Percentiles rank a stretch among this genome's conserved stretches.
Conservation (phyloP, 2,888 invertebrate genomes). For the Scaptomyza caliginosa region DNA sequence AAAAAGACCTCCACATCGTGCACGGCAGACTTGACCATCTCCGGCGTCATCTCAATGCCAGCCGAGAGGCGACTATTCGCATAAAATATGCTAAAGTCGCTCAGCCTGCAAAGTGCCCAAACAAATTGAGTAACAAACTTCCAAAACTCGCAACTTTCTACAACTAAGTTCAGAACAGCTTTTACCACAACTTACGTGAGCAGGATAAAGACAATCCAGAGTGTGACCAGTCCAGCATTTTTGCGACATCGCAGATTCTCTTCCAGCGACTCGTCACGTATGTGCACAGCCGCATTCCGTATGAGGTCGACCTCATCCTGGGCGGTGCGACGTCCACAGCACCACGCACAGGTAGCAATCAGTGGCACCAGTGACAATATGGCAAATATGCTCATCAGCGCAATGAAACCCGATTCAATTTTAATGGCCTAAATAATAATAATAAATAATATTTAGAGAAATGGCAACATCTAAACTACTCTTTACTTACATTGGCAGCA, state of each 20-base stretch:
- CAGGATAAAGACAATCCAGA: slow-evolving; percentile 82
- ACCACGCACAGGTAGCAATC: slow-evolving; percentile 86
- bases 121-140: slow-evolving; percentile 23
- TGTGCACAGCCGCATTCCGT: slow-evolving; percentile 78
- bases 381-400: slow-evolving; percentile 87
- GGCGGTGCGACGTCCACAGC: slow-evolving; percentile 83
- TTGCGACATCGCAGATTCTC: slow-evolving; percentile 81
- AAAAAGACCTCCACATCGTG: slow-evolving; percentile 87
- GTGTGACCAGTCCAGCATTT: slow-evolving; percentile 78
- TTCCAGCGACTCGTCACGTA: slow-evolving; percentile 81
- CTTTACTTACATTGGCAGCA: slow-evolving; percentile 81
- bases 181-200: slow-evolving; percentile 73
- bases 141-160: too few relatives aligned
- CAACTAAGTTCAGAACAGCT: neutral
- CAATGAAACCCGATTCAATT: slow-evolving; percentile 89
- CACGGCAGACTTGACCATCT: slow-evolving; percentile 86
- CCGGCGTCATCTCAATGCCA: slow-evolving; percentile 86
- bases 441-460: neutral
- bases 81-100: slow-evolving; percentile 86
- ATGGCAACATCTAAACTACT: neutral
- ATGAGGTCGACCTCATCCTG: slow-evolving; percentile 83
- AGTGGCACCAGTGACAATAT: slow-evolving; percentile 88
- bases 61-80: slow-evolving; percentile 87
- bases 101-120: slow-evolving; percentile 83
- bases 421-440: slow-evolving; percentile 86